A percentile compares a stretch with the other conserved stretches of the same genome.
Evolutionary conservation across 2,113 vertebrate species (phyloP).

Genomic region (Nycticebus coucang): DNA sequence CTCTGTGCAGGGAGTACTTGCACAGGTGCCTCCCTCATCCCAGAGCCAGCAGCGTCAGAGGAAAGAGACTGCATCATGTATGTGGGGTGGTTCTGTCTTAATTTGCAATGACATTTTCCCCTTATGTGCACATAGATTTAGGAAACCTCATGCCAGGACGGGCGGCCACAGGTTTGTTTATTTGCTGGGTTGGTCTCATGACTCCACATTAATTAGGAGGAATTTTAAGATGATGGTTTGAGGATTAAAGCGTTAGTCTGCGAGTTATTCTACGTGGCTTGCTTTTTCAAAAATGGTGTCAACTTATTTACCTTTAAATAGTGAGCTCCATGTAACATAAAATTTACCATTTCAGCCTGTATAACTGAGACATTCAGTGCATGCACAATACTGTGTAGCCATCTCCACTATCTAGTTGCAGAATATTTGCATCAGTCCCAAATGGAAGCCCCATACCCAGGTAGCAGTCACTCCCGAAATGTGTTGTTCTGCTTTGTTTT

Average conservation of each 20-base stretch:
- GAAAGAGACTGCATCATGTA: background rate
- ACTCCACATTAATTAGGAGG: background rate
- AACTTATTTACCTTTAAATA: background rate
- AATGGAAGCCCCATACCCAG: background rate
- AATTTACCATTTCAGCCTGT: background rate
- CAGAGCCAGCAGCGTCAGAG: background rate
- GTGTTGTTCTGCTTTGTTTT: background rate
- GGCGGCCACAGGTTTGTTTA: accelerated
- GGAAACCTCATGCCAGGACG: background rate
- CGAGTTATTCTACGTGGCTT: too few species aligned
- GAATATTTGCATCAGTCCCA: background rate
- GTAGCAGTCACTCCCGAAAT: background rate
- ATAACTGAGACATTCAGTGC: background rate
- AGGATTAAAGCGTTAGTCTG: background rate
- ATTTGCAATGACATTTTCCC: background rate
- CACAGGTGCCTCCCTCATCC: accelerated
- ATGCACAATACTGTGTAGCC: background rate
- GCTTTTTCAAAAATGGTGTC: background rate
- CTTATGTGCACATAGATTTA: accelerated
- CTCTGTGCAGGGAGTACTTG: background rate
- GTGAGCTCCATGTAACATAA: background rate
- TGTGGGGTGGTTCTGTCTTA: background rate
- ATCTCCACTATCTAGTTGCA: background rate
- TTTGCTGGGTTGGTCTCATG: background rate
- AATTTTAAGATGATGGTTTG: background rate